Conservation (phyloP, 2,888 invertebrate species). For the Molorchus minor region DNA sequence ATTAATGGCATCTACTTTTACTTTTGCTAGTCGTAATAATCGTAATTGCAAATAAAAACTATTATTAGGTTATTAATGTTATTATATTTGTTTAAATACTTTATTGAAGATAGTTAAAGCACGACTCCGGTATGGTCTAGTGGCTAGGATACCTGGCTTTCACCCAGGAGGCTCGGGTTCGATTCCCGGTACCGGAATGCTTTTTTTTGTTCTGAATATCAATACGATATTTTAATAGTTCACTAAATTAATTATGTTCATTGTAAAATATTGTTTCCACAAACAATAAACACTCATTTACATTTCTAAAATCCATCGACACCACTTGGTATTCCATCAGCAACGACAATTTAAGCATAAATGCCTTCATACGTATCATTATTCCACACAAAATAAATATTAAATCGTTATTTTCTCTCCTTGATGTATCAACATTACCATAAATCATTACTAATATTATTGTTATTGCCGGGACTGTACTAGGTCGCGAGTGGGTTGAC, state of each 20-base stretch:
- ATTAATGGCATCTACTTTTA: too few species aligned
- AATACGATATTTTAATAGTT: neutral
- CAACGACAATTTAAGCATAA: slow-evolving; percentile 30
- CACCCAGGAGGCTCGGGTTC: slow-evolving; percentile 80
- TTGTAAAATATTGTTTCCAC: neutral
- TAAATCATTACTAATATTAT: slow-evolving; percentile 44
- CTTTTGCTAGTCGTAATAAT: too few species aligned
- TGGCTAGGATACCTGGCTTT: slow-evolving; percentile 79
- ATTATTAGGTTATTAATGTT: too few species aligned
- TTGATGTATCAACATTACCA: slow-evolving; percentile 44
- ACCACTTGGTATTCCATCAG: neutral
- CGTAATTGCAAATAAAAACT: too few species aligned
- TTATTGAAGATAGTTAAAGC: neutral
- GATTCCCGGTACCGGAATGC: slow-evolving; percentile 77
- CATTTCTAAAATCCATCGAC: neutral
- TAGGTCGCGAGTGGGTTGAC: slow-evolving; percentile 47
- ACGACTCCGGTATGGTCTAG: slow-evolving; percentile 63
- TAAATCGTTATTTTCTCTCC: slow-evolving; percentile 37
- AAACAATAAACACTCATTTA: neutral
- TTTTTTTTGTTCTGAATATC: slow-evolving; percentile 48
- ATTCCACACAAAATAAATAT: slow-evolving; percentile 39
- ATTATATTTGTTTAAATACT: neutral
- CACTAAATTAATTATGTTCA: neutral
- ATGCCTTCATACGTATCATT: slow-evolving; percentile 34
- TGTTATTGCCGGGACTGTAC: slow-evolving; percentile 40